Evolutionary conservation across 2,113 vertebrate genomes (phyloP).

Genomic region (Sinocyclocheilus anophthalmus): DNA sequence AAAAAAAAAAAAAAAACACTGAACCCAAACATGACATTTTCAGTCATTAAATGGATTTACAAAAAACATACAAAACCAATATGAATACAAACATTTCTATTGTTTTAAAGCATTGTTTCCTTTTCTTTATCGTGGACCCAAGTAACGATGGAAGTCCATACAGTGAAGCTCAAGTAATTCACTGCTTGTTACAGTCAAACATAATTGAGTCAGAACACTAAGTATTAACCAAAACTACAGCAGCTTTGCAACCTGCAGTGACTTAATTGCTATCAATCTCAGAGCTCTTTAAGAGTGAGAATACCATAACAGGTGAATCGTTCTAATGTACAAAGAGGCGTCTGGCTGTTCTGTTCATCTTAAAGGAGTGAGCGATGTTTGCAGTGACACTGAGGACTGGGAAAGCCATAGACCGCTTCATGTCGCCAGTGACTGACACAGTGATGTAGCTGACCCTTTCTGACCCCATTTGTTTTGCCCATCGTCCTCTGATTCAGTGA

Average conservation of each 20-base stretch:
- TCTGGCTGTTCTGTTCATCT: background rate
- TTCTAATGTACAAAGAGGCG: background rate
- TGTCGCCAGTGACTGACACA: conserved; percentile 53
- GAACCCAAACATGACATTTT: background rate
- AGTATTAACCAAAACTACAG: background rate
- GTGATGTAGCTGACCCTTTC: conserved; percentile 62
- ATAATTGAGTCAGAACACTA: background rate
- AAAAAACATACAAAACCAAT: background rate
- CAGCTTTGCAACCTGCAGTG: background rate
- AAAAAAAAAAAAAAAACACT: too few relatives aligned
- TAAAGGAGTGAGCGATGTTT: conserved; percentile 21
- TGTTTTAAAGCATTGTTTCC: background rate
- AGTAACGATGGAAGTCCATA: background rate
- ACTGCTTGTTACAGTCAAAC: background rate
- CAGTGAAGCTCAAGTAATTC: background rate
- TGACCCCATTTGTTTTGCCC: conserved; percentile 67
- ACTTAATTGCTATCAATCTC: background rate
- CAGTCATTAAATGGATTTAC: background rate
- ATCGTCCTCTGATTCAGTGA: conserved; percentile 58
- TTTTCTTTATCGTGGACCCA: background rate
- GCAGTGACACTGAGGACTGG: background rate
- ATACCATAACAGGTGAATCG: background rate
- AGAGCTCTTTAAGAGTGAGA: background rate
- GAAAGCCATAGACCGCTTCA: background rate
- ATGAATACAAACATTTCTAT: background rate